phyloP scores from a whole-genome alignment of 1,140 invertebrate genomes.

The Tenebrio molitor region DNA sequence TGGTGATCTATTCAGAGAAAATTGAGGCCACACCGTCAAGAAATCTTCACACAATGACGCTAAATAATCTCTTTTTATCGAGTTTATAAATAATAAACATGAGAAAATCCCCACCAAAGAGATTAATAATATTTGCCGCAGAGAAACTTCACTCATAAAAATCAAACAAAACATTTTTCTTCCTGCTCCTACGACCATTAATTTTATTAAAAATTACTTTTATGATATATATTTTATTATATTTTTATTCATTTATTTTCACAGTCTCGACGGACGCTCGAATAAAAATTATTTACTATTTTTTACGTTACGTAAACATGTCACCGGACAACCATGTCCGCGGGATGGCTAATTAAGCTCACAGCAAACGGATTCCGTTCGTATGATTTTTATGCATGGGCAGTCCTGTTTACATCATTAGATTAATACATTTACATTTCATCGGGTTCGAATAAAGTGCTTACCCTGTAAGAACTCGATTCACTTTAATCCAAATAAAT shows the following conservation, averaged over 20 bases:
- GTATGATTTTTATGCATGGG: slow-evolving; percentile 10
- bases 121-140: background rate
- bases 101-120: background rate
- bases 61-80: slow-evolving; percentile 6
- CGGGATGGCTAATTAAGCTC: slow-evolving; percentile 16
- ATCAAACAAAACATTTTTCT: background rate
- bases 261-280: background rate
- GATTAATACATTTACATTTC: slow-evolving; percentile 43
- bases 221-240: background rate
- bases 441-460: slow-evolving; percentile 30
- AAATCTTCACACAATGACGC: background rate
- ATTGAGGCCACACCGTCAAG: background rate
- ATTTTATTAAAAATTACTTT: background rate
- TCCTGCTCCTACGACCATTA: background rate
- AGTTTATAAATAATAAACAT: background rate
- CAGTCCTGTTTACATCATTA: slow-evolving; percentile 43
- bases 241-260: background rate
- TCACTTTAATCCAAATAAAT: slow-evolving; percentile 49
- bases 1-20: background rate
- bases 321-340: background rate
- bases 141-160: background rate
- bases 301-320: background rate
- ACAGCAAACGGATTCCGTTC: slow-evolving; percentile 6
- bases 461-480: slow-evolving; percentile 32
- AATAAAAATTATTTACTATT: background rate